Conservation (phyloP, 2,113 vertebrate genomes). For the Mustelus asterias region DNA sequence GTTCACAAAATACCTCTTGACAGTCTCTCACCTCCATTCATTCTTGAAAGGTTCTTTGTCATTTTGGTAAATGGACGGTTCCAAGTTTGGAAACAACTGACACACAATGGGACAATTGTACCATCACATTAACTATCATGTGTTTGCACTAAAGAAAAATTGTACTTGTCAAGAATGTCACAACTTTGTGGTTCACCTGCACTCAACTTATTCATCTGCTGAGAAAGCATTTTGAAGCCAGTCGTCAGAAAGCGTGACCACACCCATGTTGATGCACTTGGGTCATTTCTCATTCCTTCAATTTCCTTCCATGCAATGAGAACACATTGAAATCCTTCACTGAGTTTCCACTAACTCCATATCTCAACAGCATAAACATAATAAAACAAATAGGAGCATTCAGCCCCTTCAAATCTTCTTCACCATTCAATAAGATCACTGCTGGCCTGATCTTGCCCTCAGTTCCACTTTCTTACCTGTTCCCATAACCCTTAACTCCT, state of each 20-base stretch:
- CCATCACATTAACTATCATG: not conserved
- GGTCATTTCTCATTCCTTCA: not conserved
- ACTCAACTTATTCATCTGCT: not conserved
- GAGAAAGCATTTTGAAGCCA: not conserved
- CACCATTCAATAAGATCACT: not conserved
- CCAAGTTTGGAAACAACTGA: not conserved
- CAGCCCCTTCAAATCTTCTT: not conserved
- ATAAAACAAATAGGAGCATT: not conserved
- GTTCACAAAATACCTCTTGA: not conserved
- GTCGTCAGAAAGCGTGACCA: not conserved
- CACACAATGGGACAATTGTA: not conserved
- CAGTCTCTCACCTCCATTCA: not conserved
- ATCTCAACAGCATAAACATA: not conserved
- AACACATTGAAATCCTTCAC: not conserved
- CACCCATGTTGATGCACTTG: not conserved
- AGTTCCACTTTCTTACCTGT: not conserved
- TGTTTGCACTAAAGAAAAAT: not conserved
- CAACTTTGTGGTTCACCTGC: not conserved
- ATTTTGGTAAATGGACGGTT: not conserved
- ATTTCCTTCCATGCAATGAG: not conserved
- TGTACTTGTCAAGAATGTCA: not conserved
- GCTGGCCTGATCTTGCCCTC: not conserved
- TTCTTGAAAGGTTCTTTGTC: not conserved
- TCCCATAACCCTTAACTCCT: not conserved
- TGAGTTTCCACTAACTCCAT: too few relatives aligned